Conservation (phyloP, 2,888 invertebrate genomes). For the Pollenia griseotomentosa region DNA sequence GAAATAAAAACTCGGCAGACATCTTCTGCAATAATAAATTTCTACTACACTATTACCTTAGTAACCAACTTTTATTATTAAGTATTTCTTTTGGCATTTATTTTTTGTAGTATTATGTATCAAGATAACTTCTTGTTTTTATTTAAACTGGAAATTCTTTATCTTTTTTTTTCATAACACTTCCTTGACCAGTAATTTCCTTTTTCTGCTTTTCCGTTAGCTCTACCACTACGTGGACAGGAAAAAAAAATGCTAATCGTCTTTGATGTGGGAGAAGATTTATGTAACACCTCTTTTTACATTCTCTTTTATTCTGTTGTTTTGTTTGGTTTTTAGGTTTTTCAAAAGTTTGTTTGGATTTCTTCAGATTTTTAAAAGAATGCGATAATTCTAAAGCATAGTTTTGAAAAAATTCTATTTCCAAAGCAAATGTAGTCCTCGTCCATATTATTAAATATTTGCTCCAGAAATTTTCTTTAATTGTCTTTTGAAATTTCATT, state of each 20-base stretch:
- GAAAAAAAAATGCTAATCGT: constrained; percentile 24
- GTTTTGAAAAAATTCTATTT: no score
- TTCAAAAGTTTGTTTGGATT: neutral
- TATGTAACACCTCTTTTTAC: neutral
- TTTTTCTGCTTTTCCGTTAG: neutral
- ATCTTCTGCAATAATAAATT: neutral
- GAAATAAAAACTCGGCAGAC: constrained; percentile 11
- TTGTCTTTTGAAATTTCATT: no score
- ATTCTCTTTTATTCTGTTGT: neutral
- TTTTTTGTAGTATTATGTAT: neutral
- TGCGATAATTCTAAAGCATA: neutral
- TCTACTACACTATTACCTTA: constrained; percentile 9
- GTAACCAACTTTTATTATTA: constrained; percentile 19
- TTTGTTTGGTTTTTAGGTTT: constrained; percentile 3
- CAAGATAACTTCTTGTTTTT: neutral
- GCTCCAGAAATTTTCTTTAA: no score
- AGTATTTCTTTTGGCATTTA: neutral
- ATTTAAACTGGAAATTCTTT: neutral
- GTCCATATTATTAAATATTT: no score
- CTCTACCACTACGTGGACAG: no score
- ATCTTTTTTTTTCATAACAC: constrained; percentile 14
- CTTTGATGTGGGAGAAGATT: neutral
- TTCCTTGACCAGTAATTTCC: constrained; percentile 44
- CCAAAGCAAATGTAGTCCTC: no score
- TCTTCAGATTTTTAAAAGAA: neutral